phyloP scores from a whole-genome alignment of 2,113 vertebrate genomes.

The Oncorhynchus nerka region DNA sequence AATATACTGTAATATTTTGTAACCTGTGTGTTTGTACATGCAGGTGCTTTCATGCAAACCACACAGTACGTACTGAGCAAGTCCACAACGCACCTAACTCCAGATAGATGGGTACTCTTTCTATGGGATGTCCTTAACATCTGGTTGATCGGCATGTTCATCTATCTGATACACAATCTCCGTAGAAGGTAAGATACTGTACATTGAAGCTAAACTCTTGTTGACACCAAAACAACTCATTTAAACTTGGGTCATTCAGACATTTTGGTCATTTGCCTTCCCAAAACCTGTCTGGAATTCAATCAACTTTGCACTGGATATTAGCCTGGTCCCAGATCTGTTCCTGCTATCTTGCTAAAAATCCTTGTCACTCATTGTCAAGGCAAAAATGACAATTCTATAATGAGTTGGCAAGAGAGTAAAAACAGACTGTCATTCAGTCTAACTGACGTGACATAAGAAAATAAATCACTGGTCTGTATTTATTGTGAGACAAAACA shows the following conservation, averaged over 20 bases:
- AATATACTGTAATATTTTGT: no score
- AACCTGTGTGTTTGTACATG: neutral
- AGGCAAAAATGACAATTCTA: no score
- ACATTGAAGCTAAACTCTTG: neutral
- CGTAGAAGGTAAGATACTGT: conserved; percentile 57
- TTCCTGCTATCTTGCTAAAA: no score
- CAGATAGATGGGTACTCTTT: conserved; percentile 59
- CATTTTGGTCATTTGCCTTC: neutral
- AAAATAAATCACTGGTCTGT: no score
- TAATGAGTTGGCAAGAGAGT: no score
- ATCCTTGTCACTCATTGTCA: no score
- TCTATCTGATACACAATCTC: conserved; percentile 57
- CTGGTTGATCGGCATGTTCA: conserved; percentile 56
- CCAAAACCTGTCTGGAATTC: no score
- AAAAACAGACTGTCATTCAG: no score
- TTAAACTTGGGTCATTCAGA: neutral
- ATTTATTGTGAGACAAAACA: no score
- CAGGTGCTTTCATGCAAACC: conserved; percentile 61
- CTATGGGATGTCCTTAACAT: conserved; percentile 63
- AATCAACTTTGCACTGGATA: no score
- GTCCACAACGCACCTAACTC: conserved; percentile 57
- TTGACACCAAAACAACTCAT: neutral
- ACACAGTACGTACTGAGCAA: conserved; percentile 54
- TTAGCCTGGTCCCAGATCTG: no score
- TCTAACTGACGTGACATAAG: no score